Conservation (phyloP, 2,113 vertebrate species). For the Uria lomvia region DNA sequence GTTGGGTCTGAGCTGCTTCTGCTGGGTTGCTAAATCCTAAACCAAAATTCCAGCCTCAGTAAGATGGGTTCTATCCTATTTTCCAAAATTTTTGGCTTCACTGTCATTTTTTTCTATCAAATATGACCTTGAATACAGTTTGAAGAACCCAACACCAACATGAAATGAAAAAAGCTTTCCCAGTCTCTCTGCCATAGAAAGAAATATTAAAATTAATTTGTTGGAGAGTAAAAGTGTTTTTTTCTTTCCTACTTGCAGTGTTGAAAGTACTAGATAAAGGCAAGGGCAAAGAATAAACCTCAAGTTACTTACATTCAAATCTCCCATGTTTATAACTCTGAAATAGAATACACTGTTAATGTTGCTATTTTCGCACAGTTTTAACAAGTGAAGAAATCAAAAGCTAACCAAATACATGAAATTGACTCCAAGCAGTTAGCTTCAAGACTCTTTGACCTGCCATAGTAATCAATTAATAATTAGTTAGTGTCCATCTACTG, state of each 20-base stretch:
- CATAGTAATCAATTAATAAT: not conserved
- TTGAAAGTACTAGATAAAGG: not conserved
- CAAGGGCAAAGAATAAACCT: not conserved
- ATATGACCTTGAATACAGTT: not conserved
- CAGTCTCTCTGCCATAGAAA: not conserved
- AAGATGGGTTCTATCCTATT: not conserved
- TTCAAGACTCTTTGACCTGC: not conserved
- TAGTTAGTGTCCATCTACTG: not conserved
- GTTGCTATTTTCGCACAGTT: not conserved
- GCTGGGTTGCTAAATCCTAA: not conserved
- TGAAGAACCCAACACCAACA: not conserved
- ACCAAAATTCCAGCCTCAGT: not conserved
- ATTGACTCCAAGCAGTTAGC: not conserved
- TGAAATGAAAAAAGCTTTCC: not conserved
- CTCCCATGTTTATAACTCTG: not conserved
- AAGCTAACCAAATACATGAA: not conserved
- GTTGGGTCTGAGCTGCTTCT: not conserved
- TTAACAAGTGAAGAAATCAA: not conserved
- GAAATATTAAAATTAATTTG: not conserved
- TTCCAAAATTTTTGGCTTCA: not conserved
- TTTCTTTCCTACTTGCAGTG: not conserved
- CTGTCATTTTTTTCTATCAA: not conserved
- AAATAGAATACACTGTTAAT: not conserved
- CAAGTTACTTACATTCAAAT: not conserved
- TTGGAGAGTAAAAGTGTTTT: not conserved